Evolutionary conservation across 2,797 vertebrate genomes (phyloP), one percentile per base, ranked within the genome.

Genomic region (Chaunax sp.): DNA sequence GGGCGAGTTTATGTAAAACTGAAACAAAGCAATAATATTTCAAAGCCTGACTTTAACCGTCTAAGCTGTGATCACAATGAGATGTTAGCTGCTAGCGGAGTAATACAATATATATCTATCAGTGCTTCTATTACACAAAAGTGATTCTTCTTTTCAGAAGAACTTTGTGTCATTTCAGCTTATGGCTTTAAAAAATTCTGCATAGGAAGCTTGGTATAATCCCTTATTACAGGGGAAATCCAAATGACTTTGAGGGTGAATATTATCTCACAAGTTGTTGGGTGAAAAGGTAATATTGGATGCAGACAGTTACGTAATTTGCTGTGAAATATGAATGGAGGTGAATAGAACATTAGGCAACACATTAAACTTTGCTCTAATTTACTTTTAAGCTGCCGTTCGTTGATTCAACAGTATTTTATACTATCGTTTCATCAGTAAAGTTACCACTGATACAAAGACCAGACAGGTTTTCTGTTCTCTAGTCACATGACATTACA

Each of bases 231-330:
- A 68, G 61, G 20, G 55, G 40, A 59, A 70, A 77, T 70, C 69
- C 20, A 54, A 85, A 64, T 81, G 79, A 76, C 72, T 78, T 77
- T 69, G 68, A 33, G 77, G 53, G 61, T 66, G 64, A 77, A 64
- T 68, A 75, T 77, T 40, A 22, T 72, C 69, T 72, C 16, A 1
- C 23, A 64, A 62, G 64, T 82, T 63, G 52, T 41, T 20, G 61
- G 68, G 20, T 25, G 57, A 64, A 23, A 59, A 51, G 62, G 57
- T 55, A 37, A 69, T 60, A 44, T 44, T 51, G 55, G 38, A 71
- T 18, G 57, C 61, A 66, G 45, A 62, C 51, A 44, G 61, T 81
- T 80, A 66, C 41, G 54, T 53, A 56, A 82, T 77, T 76, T 63
- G 45, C 40, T 53, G 44, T 57, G 30, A 70, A 66, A 60, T 40